These are phyloP conservation scores for Pissodes strobi DNA, from an alignment of 1,140 invertebrate species.

Conservation along the genomic window DNA sequence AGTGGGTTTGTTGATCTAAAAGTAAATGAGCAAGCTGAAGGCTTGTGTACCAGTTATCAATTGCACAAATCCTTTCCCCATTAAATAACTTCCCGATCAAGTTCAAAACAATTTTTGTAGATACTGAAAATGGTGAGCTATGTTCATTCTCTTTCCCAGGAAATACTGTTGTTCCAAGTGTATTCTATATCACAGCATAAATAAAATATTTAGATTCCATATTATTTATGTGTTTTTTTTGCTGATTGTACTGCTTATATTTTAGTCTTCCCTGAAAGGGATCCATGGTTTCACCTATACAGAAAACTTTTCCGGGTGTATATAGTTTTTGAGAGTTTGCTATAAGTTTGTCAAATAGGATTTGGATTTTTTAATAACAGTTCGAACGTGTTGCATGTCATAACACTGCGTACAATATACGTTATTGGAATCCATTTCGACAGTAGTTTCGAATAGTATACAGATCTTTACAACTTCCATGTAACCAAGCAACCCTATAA, in stretches of 20 bases:
- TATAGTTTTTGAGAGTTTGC: slow-evolving; percentile 33
- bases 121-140: too few relatives aligned
- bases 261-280: slow-evolving; percentile 45
- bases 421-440: slow-evolving; percentile 7
- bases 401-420: slow-evolving; percentile 3
- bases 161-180: too few relatives aligned
- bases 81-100: too few relatives aligned
- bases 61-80: too few relatives aligned
- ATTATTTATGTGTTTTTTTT: slow-evolving; percentile 48
- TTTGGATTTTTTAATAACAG: slow-evolving; percentile 18
- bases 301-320: slow-evolving; percentile 41
- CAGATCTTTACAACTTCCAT: slow-evolving; percentile 23
- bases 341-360: slow-evolving; percentile 13
- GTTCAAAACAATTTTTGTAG: too few relatives aligned
- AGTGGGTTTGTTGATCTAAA: too few relatives aligned
- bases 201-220: slow-evolving; percentile 51
- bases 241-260: slow-evolving; percentile 48
- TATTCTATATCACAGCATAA: too few relatives aligned
- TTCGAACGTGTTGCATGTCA: slow-evolving; percentile 26
- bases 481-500: slow-evolving; percentile 21
- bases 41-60: too few relatives aligned
- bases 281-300: slow-evolving; percentile 49
- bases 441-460: slow-evolving; percentile 21
- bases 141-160: too few relatives aligned
- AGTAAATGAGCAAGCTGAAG: too few relatives aligned